These are phyloP conservation scores for Callimorpha dominula DNA, from an alignment of 2,888 invertebrate species.

Conservation along the genomic window DNA sequence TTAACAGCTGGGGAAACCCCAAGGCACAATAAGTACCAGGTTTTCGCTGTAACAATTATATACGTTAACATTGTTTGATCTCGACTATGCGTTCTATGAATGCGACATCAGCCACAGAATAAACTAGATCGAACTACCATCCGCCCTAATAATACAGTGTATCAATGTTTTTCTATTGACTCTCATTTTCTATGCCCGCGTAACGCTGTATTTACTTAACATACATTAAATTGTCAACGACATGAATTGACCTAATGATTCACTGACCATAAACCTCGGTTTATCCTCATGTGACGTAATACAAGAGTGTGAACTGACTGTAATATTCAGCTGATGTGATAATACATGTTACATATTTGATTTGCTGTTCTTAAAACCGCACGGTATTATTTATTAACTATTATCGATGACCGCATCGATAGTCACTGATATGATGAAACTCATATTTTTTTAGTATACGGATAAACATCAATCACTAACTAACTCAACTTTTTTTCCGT, in stretches of 20 bases:
- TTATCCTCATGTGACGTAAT: slow-evolving; percentile 82
- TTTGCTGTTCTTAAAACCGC: slow-evolving; percentile 51
- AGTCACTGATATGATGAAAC: neutral
- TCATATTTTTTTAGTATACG: neutral
- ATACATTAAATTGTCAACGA: slow-evolving; percentile 81
- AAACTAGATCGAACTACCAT: slow-evolving; percentile 56
- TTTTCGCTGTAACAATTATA: slow-evolving; percentile 74
- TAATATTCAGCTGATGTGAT: slow-evolving; percentile 57
- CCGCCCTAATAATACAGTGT: slow-evolving; percentile 47
- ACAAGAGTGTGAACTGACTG: slow-evolving; percentile 63
- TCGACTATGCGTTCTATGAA: slow-evolving; percentile 60
- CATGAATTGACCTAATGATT: slow-evolving; percentile 83
- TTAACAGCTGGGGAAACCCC: slow-evolving; percentile 72
- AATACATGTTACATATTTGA: slow-evolving; percentile 55
- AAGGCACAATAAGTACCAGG: slow-evolving; percentile 54
- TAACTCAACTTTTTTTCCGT: neutral
- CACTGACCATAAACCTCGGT: slow-evolving; percentile 77
- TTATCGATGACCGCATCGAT: slow-evolving; percentile 27
- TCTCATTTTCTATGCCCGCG: slow-evolving; percentile 58
- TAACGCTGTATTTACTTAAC: slow-evolving; percentile 71
- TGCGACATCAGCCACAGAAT: slow-evolving; percentile 54
- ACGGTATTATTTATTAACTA: slow-evolving; percentile 21
- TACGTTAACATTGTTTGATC: slow-evolving; percentile 74
- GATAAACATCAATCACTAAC: neutral
- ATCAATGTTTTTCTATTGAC: slow-evolving; percentile 52